A percentile compares a stretch with the other conserved stretches of the same genome.
phyloP scores from a whole-genome alignment of 2,797 vertebrate species.

The Xenops minutus region DNA sequence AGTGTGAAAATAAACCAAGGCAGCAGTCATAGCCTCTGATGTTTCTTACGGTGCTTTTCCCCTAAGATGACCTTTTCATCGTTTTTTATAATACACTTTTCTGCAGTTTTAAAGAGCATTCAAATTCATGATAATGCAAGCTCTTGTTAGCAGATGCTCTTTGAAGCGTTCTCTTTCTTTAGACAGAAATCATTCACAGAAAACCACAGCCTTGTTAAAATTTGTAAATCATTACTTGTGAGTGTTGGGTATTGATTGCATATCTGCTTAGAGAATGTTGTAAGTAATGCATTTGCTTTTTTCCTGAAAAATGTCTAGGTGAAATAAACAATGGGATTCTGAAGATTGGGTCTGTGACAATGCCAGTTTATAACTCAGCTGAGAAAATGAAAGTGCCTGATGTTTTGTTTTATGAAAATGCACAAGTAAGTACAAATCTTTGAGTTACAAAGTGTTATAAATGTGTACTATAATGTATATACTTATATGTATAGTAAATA shows the following conservation, averaged over 20 bases:
- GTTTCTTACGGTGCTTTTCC: background rate
- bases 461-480: background rate
- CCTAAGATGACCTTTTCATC: background rate
- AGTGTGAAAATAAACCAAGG: background rate
- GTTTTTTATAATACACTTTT: background rate
- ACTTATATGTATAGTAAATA: background rate
- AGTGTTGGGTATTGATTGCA: background rate
- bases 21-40: background rate
- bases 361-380: slow-evolving; percentile 80
- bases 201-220: background rate
- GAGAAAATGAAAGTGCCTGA: slow-evolving; percentile 96
- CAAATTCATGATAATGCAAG: background rate
- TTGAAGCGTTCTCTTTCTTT: background rate
- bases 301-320: slow-evolving; percentile 75
- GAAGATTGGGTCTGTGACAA: slow-evolving; percentile 84
- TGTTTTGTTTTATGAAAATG: slow-evolving; percentile 94
- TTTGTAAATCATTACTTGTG: background rate
- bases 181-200: background rate
- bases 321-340: slow-evolving; percentile 82
- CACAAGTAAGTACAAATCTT: slow-evolving; percentile 81
- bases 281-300: slow-evolving; percentile 9
- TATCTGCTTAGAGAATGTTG: background rate
- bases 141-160: background rate
- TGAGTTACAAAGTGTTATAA: background rate
- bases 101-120: background rate